Base-by-base conservation (phyloP, 1,140 invertebrate species). In the Trichonephila inaurata region DNA sequence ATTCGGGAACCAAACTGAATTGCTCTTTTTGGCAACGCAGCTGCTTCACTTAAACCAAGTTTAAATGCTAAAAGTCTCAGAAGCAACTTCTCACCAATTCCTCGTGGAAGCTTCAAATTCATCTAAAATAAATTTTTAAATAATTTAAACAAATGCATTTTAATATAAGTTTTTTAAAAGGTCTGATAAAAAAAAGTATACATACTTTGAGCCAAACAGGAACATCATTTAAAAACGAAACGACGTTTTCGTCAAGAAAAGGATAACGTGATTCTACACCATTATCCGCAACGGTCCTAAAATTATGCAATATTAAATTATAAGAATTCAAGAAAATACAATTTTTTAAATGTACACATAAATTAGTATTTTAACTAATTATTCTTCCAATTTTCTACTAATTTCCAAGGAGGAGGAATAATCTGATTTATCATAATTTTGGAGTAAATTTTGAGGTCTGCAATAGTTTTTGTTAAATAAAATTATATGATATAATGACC, bases 1-100 rank as follows among this genome's bases (percentile, higher is more conserved):
- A 99, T 99, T 95, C 98, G 97, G 0, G 98, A 99, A n/a, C 99
- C 99, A 97, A 99, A 99, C 96, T 99, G 99, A 86, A 99, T 97
- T 21, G 99, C 99, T 96, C 98, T 95, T 96, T 99, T 99, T 77
- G 98, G 98, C 82, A 98, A 96, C 82, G 95, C 95, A 1, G 97
- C 97, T 28, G 97, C 97, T 82, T 96, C 95, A 94, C 95, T 95
- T 6, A 98, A 96, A 16, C 98, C 98, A 33, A 99, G 95, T 95
- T 97, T 96, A 94, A 96, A 96, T 1, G 98, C 98, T 69, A 97
- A 96, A n/a, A 98, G 95, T 95, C 99, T 96, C 60, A 99, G 96
- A 64, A 99, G 96, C 81, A 99, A 96, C 96, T 99, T 99, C 95
- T 99, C 99, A n/a, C 99, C 99, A 87, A 98, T 94, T 69, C 98